phyloP scores from a whole-genome alignment of 2,113 vertebrate genomes.

The Ochotona princeps region DNA sequence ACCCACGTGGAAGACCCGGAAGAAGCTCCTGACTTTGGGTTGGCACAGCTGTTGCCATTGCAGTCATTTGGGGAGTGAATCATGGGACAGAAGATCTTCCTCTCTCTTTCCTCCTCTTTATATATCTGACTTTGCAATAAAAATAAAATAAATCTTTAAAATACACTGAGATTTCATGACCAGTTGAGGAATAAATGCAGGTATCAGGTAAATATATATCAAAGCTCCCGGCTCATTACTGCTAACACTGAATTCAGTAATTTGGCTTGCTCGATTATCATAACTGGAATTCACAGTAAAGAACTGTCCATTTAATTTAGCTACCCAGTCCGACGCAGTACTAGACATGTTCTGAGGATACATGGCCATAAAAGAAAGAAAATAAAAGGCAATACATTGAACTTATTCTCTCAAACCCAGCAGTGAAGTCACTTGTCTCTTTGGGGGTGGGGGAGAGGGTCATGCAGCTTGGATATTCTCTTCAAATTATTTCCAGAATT shows the following conservation, averaged over 20 bases:
- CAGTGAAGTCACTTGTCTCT: background rate
- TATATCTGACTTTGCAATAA: too few relatives aligned
- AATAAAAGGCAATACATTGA: background rate
- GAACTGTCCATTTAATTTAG: conserved; percentile 1
- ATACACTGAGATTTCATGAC: background rate
- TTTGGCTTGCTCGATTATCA: background rate
- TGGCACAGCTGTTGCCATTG: too few relatives aligned
- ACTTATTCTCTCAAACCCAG: background rate
- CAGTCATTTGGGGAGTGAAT: too few relatives aligned
- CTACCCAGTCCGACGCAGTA: background rate
- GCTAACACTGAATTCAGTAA: conserved; percentile 32
- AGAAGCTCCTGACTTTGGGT: too few relatives aligned
- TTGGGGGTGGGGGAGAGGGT: background rate
- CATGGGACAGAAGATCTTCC: too few relatives aligned
- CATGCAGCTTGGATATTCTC: background rate
- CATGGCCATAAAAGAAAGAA: background rate
- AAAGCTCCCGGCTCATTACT: conserved; percentile 13
- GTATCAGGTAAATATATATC: background rate
- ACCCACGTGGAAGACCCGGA: too few relatives aligned
- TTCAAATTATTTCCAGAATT: background rate
- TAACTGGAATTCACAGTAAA: background rate
- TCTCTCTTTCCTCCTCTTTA: too few relatives aligned
- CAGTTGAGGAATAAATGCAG: background rate
- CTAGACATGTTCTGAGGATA: background rate
- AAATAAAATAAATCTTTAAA: background rate